Base-by-base conservation (phyloP, 2,888 invertebrate genomes). In the Punctoribates punctum region DNA sequence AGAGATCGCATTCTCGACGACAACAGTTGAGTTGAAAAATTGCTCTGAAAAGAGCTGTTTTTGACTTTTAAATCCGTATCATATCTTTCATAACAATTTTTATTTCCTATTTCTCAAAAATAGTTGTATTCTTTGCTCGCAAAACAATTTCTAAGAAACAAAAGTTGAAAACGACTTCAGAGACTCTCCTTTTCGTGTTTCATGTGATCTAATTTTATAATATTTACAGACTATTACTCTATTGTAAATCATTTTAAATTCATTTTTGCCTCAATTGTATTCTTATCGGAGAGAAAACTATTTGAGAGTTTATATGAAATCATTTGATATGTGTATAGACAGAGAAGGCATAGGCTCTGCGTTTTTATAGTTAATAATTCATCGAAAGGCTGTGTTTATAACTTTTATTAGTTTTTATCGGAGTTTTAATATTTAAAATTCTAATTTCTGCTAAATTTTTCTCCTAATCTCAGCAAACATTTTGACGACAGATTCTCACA, bases 241-340 rank as follows among this genome's bases (percentile, higher is more conserved):
- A 67, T 42, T 67, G 67, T 67, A 67, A 67, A 67, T 67, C 67
- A 67, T 67, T 67, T 67, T 38, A 67, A 67, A 67, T 67, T 62
- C 29, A 57, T 13, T n/a, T 62, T 62, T 67, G 27, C 34, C 34
- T 6, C 17, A 20, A n/a, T 46, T 8, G 20, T 60, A 9, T 3
- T 67, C 25, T 25, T 62, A 15, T 62, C 27, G n/a, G n/a, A n/a
- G n/a, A 27, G 4, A 29, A n/a, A 38, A 38, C 34, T n/a, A 67
- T 38, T 67, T 38, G 38, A 67, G 20, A 67, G 67, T 20, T n/a
- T 29, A 38, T 38, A 38, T 38, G n/a, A 34, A 38, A 34, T 67
- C 17, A 67, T 38, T 65, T 67, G n/a, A 67, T 67, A 67, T 34
- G 38, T 62, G 27, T 51, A 13, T 17, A 51, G 42, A 5, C 11